Percentiles rank a stretch among this genome's conserved stretches.
These are phyloP conservation scores for Escarpia spicata DNA, from an alignment of 2,888 invertebrate species.

Conservation along the genomic window DNA sequence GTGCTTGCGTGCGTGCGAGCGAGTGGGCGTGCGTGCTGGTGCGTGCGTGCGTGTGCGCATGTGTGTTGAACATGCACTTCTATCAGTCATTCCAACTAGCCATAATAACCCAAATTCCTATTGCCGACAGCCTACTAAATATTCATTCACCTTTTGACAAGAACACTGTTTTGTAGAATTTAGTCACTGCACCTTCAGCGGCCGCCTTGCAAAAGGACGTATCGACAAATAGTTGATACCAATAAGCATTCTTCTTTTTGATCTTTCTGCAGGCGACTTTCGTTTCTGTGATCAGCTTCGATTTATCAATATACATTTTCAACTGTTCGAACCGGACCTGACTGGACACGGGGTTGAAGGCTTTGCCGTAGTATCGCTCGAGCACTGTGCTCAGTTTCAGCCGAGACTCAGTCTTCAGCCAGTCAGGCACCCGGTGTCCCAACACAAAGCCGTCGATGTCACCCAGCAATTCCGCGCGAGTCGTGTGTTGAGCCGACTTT, in stretches of 20 bases:
- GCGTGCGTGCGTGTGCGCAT: background rate
- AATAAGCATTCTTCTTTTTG: background rate
- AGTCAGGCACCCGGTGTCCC: background rate
- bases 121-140: background rate
- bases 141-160: background rate
- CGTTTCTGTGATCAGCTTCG: background rate
- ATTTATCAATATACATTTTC: background rate
- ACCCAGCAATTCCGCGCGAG: background rate
- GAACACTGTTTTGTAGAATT: background rate
- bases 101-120: too few species aligned
- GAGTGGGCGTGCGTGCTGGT: background rate
- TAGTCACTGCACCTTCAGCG: background rate
- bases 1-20: background rate
- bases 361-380: background rate
- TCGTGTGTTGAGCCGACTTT: background rate
- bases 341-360: background rate
- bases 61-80: background rate
- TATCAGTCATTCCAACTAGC: too few species aligned
- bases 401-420: background rate
- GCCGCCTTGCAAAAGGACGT: background rate
- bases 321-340: conserved; percentile 9
- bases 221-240: background rate
- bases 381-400: background rate
- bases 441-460: background rate
- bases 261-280: background rate